phyloP scores from a whole-genome alignment of 1,140 invertebrate species.

The Brachionus paranguensis region DNA sequence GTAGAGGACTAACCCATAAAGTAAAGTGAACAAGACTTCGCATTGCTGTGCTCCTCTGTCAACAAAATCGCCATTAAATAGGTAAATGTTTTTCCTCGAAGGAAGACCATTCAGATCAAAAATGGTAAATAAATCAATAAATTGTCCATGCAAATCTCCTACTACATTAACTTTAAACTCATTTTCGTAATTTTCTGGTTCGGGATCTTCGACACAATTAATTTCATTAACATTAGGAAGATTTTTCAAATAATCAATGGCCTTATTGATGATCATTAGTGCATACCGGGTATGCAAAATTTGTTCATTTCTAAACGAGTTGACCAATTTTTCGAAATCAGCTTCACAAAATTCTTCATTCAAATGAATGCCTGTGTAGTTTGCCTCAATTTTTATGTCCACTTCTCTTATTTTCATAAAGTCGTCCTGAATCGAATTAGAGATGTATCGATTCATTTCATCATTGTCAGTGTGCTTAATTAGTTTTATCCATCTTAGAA shows the following conservation, averaged over 20 bases:
- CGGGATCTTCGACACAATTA: neutral
- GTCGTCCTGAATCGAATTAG: neutral
- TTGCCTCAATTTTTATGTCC: conserved; percentile 56
- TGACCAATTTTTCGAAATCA: conserved; percentile 64
- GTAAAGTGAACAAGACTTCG: conserved; percentile 17
- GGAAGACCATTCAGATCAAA: conserved; percentile 41
- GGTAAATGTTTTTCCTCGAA: conserved; percentile 76
- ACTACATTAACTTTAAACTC: conserved; percentile 70
- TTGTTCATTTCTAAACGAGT: conserved; percentile 8
- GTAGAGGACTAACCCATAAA: neutral
- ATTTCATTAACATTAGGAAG: conserved; percentile 33
- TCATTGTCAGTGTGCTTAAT: neutral
- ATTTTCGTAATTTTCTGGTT: neutral
- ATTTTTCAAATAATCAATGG: conserved; percentile 5
- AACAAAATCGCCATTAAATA: conserved; percentile 66
- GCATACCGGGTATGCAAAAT: conserved; percentile 12
- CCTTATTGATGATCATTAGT: conserved; percentile 10
- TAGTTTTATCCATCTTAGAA: conserved; percentile 27
- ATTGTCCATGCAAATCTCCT: conserved; percentile 40
- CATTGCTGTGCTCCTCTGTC: conserved; percentile 26
- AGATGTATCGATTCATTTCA: conserved; percentile 4
- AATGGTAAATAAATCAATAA: conserved; percentile 28
- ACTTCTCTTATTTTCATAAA: neutral
- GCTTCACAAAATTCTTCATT: conserved; percentile 67
- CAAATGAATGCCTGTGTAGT: conserved; percentile 67